Conservation (phyloP, 2,888 invertebrate species). For the Leucophenga montana region DNA sequence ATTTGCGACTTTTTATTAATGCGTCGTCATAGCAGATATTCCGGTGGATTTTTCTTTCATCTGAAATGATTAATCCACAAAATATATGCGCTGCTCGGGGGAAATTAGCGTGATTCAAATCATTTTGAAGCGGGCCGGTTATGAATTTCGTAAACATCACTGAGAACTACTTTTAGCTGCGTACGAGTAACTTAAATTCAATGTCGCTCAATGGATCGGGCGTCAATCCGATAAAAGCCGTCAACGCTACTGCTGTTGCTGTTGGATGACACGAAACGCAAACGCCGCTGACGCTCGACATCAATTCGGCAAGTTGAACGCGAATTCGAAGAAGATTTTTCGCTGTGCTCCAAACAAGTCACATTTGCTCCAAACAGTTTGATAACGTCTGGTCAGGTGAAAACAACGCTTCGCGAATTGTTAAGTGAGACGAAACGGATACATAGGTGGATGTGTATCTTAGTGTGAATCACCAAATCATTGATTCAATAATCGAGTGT, state of each 20-base stretch:
- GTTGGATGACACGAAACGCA: constrained; percentile 3
- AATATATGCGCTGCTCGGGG: no score
- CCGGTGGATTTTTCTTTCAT: no score
- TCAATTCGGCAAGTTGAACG: constrained; percentile 27
- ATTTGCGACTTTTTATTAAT: no score
- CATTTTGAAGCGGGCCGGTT: no score
- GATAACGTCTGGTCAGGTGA: constrained; percentile 50
- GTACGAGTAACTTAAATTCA: constrained; percentile 18
- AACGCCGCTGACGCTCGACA: constrained; percentile 1
- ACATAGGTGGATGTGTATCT: no score
- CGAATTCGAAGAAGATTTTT: constrained; percentile 4
- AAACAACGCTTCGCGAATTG: constrained; percentile 37
- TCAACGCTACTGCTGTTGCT: no score
- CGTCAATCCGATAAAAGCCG: constrained; percentile 40
- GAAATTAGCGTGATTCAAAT: no score
- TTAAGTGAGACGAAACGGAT: not conserved
- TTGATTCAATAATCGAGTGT: not conserved
- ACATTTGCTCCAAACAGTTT: constrained; percentile 47
- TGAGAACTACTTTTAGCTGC: constrained; percentile 16
- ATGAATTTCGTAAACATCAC: not conserved
- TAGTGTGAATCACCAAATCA: not conserved
- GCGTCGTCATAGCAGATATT: no score
- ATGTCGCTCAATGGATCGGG: constrained; percentile 27
- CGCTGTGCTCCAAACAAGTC: constrained; percentile 31
- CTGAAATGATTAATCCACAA: no score